Conservation (phyloP, 1,140 invertebrate genomes). For the Nomia melanderi region DNA sequence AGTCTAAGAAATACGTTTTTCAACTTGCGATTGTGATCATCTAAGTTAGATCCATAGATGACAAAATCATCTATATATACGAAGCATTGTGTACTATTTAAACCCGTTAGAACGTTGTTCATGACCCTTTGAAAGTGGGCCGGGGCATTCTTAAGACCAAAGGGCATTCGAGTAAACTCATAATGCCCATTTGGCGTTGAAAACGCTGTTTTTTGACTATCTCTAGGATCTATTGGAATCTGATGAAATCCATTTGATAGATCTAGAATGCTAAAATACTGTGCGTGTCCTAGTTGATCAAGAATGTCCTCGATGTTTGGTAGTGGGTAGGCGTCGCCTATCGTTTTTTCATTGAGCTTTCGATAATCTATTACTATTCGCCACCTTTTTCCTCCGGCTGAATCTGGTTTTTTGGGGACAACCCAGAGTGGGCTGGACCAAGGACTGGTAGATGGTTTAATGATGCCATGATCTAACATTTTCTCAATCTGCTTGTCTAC, state of each 20-base stretch:
- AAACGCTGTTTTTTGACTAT: background rate
- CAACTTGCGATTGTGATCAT: background rate
- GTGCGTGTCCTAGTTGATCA: background rate
- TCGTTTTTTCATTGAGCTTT: too few species aligned
- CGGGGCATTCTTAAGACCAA: background rate
- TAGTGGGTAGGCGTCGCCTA: too few species aligned
- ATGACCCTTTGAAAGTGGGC: background rate
- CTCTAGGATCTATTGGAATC: too few species aligned
- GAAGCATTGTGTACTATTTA: background rate
- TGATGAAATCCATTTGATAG: background rate
- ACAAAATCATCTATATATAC: conserved; percentile 16
- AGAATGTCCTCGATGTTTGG: too few species aligned
- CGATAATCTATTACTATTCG: background rate
- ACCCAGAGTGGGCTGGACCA: background rate
- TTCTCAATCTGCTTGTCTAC: background rate
- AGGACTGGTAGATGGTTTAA: background rate
- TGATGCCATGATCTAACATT: background rate
- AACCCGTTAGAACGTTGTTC: background rate
- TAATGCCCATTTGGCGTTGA: background rate
- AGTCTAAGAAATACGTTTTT: background rate
- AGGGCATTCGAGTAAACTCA: background rate
- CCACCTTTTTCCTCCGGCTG: background rate
- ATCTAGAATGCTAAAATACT: background rate
- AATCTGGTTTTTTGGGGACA: background rate
- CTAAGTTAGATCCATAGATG: background rate